These are phyloP conservation scores for Drosophila tropicalis DNA, from an alignment of 1,140 invertebrate species.

Conservation along the genomic window DNA sequence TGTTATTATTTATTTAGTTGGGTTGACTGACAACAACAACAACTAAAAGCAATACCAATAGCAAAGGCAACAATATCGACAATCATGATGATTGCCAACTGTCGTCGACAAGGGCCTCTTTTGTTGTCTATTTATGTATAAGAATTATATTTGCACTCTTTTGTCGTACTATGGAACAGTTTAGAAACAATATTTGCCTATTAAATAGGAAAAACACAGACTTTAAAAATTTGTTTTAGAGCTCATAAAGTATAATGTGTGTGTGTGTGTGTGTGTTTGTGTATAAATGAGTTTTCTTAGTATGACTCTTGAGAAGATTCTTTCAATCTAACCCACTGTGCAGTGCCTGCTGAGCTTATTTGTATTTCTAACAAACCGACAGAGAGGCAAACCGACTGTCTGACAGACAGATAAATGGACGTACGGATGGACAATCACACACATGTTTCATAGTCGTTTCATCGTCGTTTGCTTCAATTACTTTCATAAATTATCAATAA, in stretches of 20 bases:
- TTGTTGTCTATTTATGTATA: conserved; percentile 81
- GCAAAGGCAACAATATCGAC: conserved; percentile 18
- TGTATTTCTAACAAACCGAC: conserved; percentile 48
- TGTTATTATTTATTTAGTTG: conserved; percentile 72
- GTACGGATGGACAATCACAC: conserved; percentile 18
- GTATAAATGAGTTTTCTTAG: too few species aligned
- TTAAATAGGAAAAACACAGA: not conserved
- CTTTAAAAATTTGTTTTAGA: not conserved
- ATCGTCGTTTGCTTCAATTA: conserved; percentile 54
- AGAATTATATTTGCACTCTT: conserved; percentile 78
- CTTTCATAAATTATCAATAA: conserved; percentile 77
- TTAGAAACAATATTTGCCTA: not conserved
- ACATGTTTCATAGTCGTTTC: conserved; percentile 35
- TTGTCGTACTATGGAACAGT: conserved; percentile 26
- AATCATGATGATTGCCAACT: conserved; percentile 65
- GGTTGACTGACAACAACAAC: conserved; percentile 29
- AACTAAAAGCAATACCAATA: not conserved
- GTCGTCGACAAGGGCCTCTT: conserved; percentile 73
- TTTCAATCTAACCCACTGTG: not conserved
- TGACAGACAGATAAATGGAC: conserved; percentile 1
- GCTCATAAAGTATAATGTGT: too few species aligned
- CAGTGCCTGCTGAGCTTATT: conserved; percentile 51
- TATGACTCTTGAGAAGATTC: too few species aligned
- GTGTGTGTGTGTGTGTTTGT: too few species aligned
- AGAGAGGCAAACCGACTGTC: not conserved